Evolutionary conservation across 2,888 invertebrate species (phyloP).

Genomic region (Argyra leucocephala): DNA sequence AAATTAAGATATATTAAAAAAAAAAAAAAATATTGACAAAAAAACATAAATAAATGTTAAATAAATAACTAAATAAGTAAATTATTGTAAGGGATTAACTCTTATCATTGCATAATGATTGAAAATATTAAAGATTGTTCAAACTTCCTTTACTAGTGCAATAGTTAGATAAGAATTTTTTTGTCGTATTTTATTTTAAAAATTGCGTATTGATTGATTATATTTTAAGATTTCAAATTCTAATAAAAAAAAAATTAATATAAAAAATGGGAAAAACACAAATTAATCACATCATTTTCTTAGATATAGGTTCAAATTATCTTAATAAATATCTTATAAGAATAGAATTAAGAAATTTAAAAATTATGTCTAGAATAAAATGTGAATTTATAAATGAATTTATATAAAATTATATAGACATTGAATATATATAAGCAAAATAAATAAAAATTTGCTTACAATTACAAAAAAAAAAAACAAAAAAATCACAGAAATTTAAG

Average conservation of each 20-base stretch:
- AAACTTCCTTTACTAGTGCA: constrained; percentile 6
- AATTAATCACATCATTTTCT: background rate
- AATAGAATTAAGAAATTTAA: background rate
- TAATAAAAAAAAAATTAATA: too few relatives aligned
- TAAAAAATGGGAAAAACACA: background rate
- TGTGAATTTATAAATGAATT: background rate
- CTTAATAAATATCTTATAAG: background rate
- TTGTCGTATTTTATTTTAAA: background rate
- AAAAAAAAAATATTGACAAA: background rate
- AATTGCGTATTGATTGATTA: constrained; percentile 1
- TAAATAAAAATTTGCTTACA: background rate
- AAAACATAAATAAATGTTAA: background rate
- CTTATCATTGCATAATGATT: background rate
- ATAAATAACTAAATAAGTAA: background rate
- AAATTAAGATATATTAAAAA: too few relatives aligned
- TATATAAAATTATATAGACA: background rate
- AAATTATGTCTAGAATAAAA: background rate
- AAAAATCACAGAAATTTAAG: background rate
- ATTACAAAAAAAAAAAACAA: background rate
- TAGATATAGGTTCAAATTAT: background rate
- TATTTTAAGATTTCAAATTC: background rate
- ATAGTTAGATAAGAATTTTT: background rate
- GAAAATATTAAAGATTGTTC: background rate
- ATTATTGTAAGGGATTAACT: background rate
- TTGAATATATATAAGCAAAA: background rate